Evolutionary conservation across 2,113 vertebrate genomes (phyloP), one percentile per base, ranked within the genome.

Genomic region (Phaethon lepturus): DNA sequence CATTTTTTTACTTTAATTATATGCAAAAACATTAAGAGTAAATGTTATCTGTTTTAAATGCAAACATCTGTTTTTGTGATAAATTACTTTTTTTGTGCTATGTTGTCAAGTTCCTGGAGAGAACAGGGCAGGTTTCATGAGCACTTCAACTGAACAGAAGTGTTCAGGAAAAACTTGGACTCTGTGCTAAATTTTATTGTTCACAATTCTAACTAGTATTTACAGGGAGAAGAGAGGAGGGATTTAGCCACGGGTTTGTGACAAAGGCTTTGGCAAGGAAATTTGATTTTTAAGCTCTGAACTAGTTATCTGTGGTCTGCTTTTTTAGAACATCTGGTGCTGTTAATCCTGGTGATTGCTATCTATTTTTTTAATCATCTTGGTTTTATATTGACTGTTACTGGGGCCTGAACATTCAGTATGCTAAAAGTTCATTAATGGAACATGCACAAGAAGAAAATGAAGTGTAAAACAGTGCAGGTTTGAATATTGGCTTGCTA

Each of bases 271-370:
- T 91, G 89, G 50, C 60, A 93, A 93, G 64, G 68, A 96, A 96
- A 94, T 94, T 91, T 93, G 90, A 88, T 96, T 92, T 96, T 92
- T 96, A 95, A 96, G 96, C 94, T 94, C 88, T 96, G 89, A 90
- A 94, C 68, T 76, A 84, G 88, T 95, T 94, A 67, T 93, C 88
- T 69, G 44, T 60, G 81, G 53, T 86, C 84, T 91, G 89, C 77
- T 91, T 75, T 42, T 80, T 84, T 88, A 64, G 93, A 95, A 77
- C 95, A 96, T 90, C 91, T 95, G 91, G 92, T 92, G 38, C 88
- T 79, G 73, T 88, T 97, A 95, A 95, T 97, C 93, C 72, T 73
- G 22, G 42, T 97, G 96, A 90, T 94, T 96, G 85, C 90, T 93
- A 33, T 95, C 26, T 75, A 47, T 93, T 87, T 91, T 74, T 94